A percentile compares a stretch with the other conserved stretches of the same genome.
These are phyloP conservation scores for Medauroidea extradentata DNA, from an alignment of 1,140 invertebrate genomes.

Conservation along the genomic window DNA sequence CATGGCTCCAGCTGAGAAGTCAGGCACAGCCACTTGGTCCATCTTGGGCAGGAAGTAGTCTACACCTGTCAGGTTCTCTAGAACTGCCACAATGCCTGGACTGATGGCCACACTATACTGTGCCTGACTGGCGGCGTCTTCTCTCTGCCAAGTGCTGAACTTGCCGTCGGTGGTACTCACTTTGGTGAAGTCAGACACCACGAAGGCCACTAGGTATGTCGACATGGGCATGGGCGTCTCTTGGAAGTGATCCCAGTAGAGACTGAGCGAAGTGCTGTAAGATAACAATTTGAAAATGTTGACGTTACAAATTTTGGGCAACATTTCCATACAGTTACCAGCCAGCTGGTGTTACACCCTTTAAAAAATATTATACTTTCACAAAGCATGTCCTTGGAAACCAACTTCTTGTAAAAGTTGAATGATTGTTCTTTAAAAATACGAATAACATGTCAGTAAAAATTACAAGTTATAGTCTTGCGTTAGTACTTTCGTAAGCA, in stretches of 20 bases:
- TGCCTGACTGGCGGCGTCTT: slow-evolving; percentile 58
- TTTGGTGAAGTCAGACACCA: slow-evolving; percentile 59
- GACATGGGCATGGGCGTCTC: slow-evolving; percentile 71
- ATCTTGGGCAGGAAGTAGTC: slow-evolving; percentile 29
- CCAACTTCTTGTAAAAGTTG: too few species aligned
- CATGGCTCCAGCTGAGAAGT: slow-evolving; percentile 66
- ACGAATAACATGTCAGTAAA: too few species aligned
- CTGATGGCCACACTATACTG: slow-evolving; percentile 52
- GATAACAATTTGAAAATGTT: too few species aligned
- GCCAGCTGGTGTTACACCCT: too few species aligned
- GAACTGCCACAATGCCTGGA: slow-evolving; percentile 30
- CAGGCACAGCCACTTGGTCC: slow-evolving; percentile 67
- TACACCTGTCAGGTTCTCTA: slow-evolving; percentile 27
- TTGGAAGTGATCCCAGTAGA: slow-evolving; percentile 16
- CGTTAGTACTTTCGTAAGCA: too few species aligned
- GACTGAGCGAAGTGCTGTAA: too few species aligned
- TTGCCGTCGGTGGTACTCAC: not conserved
- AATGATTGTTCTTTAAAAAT: too few species aligned
- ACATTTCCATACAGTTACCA: too few species aligned
- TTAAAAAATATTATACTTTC: too few species aligned
- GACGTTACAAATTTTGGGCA: too few species aligned
- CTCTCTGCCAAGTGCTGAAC: slow-evolving; percentile 64
- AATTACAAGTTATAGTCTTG: too few species aligned
- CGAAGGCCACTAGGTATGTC: slow-evolving; percentile 80
- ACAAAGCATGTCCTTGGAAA: too few species aligned